Conservation (phyloP, 2,888 invertebrate genomes). For the Monopis laevigella region DNA sequence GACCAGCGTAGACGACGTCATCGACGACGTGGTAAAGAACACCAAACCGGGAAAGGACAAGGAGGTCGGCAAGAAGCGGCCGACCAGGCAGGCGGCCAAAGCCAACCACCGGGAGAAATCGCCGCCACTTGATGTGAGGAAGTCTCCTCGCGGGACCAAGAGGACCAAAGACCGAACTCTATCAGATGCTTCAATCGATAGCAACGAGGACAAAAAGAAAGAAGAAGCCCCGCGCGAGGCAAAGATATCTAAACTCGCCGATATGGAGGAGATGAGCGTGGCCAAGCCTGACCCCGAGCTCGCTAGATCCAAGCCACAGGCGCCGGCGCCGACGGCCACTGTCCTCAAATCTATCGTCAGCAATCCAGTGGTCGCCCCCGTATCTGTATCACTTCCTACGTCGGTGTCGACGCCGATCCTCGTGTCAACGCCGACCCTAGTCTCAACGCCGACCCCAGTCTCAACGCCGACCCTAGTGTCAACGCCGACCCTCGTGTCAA, state of each 20-base stretch:
- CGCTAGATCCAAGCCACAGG: too few relatives aligned
- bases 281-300: conserved; percentile 21
- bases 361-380: conserved; percentile 2
- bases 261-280: conserved; percentile 16
- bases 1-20: conserved; percentile 85
- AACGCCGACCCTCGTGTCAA: too few relatives aligned
- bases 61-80: conserved; percentile 57
- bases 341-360: conserved; percentile 14
- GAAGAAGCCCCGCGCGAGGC: conserved; percentile 35
- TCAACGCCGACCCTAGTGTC: too few relatives aligned
- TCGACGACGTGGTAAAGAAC: conserved; percentile 88
- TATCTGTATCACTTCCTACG: conserved; percentile 29
- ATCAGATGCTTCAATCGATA: conserved; percentile 73
- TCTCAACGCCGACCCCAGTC: too few relatives aligned
- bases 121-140: conserved; percentile 47
- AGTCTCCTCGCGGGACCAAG: conserved; percentile 72
- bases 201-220: conserved; percentile 66
- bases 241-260: conserved; percentile 35
- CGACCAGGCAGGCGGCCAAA: conserved; percentile 62
- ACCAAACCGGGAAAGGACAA: conserved; percentile 42
- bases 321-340: conserved; percentile 10
- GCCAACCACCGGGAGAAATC: conserved; percentile 31
- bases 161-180: conserved; percentile 71
- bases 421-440: too few relatives aligned
- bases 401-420: conserved; percentile 19